Evolutionary conservation across 2,888 invertebrate genomes (phyloP).

Genomic region (Agonopterix subpropinquella): DNA sequence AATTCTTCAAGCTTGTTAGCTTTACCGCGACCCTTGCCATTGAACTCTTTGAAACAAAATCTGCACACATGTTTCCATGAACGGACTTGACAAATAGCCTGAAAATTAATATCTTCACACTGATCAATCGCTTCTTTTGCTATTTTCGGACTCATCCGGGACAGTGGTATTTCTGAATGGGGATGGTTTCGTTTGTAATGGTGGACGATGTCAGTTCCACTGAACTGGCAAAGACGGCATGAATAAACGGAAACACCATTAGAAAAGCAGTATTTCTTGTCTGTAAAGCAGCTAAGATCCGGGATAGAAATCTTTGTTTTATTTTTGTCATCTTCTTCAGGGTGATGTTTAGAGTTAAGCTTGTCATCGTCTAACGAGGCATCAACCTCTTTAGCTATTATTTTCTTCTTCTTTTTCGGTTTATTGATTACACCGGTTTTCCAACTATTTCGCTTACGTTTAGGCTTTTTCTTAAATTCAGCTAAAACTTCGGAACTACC

Average conservation of each 20-base stretch:
- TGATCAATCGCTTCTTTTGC: conserved; percentile 74
- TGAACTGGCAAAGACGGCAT: conserved; percentile 78
- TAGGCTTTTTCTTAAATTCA: conserved; percentile 46
- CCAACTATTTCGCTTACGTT: conserved; percentile 48
- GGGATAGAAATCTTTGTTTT: conserved; percentile 18
- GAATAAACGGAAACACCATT: conserved; percentile 49
- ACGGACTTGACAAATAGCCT: conserved; percentile 43
- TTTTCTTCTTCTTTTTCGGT: conserved; percentile 48
- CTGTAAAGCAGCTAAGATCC: conserved; percentile 48
- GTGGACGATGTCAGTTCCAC: conserved; percentile 76
- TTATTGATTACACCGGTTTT: conserved; percentile 53
- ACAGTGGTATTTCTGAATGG: conserved; percentile 78
- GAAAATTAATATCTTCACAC: conserved; percentile 57
- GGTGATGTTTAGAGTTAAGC: conserved; percentile 7
- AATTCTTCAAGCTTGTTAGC: conserved; percentile 58
- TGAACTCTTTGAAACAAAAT: conserved; percentile 58
- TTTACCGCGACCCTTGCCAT: conserved; percentile 20
- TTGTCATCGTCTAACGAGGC: conserved; percentile 9
- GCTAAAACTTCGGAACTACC: conserved; percentile 40
- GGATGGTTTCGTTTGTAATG: conserved; percentile 81
- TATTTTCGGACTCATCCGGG: conserved; percentile 70
- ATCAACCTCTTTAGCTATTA: conserved; percentile 19
- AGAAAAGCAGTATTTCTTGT: conserved; percentile 59
- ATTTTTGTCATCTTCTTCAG: background rate
- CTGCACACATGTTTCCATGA: conserved; percentile 53